Percentiles rank a stretch among this genome's conserved stretches.
These are phyloP conservation scores for Mus spretus DNA, from an alignment of 2,797 vertebrate species.

Conservation along the genomic window DNA sequence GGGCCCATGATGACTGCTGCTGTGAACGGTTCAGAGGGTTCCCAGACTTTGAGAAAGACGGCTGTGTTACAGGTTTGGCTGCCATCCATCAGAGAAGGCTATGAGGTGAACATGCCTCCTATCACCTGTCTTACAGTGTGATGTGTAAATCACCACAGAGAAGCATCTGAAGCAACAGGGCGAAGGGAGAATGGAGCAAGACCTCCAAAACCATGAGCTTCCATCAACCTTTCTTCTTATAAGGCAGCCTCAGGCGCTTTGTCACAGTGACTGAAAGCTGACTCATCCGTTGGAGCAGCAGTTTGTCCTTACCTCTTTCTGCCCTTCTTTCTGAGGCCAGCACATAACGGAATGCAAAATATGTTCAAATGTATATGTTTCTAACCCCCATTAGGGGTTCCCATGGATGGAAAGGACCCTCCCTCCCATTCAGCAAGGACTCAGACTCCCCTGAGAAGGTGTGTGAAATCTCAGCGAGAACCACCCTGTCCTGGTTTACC, in stretches of 20 bases:
- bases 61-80: neutral
- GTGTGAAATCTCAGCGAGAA: neutral
- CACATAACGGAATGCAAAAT: neutral
- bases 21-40: neutral
- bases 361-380: neutral
- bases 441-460: neutral
- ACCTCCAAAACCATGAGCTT: too few relatives aligned
- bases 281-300: neutral
- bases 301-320: accelerated
- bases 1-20: too few relatives aligned
- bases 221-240: neutral
- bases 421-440: too few relatives aligned
- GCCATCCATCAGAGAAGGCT: neutral
- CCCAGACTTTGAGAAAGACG: neutral
- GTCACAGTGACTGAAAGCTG: neutral
- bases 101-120: neutral
- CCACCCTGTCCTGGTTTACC: neutral
- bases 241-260: neutral
- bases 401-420: neutral
- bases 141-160: neutral
- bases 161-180: neutral
- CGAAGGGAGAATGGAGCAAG: neutral
- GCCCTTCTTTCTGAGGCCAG: neutral
- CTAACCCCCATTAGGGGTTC: neutral
- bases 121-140: too few relatives aligned